Evolutionary conservation across 1,140 invertebrate species (phyloP), one percentile per base, ranked within the genome.

Genomic region (Neuroterus valhalla): DNA sequence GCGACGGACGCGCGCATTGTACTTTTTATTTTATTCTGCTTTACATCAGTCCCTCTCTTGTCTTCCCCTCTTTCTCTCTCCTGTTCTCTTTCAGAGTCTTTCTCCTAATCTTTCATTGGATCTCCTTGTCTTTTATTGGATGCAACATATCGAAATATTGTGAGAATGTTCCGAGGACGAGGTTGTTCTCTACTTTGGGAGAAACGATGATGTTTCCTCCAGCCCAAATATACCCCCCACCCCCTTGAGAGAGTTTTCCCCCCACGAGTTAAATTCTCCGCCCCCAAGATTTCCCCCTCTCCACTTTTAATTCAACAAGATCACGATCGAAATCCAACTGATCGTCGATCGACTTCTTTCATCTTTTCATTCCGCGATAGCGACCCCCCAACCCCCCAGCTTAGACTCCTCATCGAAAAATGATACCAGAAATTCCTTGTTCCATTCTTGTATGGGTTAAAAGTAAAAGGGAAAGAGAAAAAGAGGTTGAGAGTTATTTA

Each of bases 261-360:
- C 52, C 10, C n/a, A n/a, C 3, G 14, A 12, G 10, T 31, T 55
- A 23, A 14, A 23, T 62, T 26, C 23, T 62, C 52, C 52, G 23
- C 52, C 52, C 23, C 14, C 55, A n/a, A 14, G 26, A 62, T 62
- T 31, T 8, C 52, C 23, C 52, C 12, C 0, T 3, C 23, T 14
- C 23, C 23, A 3, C 26, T 14, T 26, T 2, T 26, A 14, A 66
- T 73, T 77, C 74, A 75, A 69, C 62, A 72, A 67, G 70, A 75
- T 81, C 74, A 75, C 66, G 45, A 75, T 69, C 74, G 62, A 44
- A 66, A 70, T 76, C 75, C 76, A 71, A 74, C 71, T 70, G 68
- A 73, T 73, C 70, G 70, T 75, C 69, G 74, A 80, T 78, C 78
- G 77, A 81, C 73, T 78, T 72, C 79, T 80, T 78, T 76, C 72